Evolutionary conservation across 2,888 invertebrate species (phyloP), one percentile per base, ranked within the genome.

Genomic region (Dasypogon diadema): DNA sequence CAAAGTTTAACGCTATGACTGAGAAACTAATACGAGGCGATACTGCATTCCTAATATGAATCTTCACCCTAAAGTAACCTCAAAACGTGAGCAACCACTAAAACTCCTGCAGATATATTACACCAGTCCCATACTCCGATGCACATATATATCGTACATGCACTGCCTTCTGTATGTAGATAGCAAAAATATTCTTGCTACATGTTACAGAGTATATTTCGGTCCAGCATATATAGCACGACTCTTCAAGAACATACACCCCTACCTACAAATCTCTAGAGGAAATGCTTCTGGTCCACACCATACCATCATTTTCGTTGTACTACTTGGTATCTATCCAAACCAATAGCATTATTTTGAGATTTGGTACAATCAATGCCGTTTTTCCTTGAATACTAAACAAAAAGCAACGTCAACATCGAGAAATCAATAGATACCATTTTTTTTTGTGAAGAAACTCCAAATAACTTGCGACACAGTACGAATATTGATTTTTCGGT

Each of bases 391-490:
- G 60, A 60, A 60, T 37, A 60, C 37, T 60, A 60, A 60, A 42
- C n/a, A 42, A 42, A 30, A 42, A 42, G 10, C 42, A 42, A 42
- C 10, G n/a, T 12, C 10, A 60, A 60, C 37, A n/a, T 18, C 18
- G 8, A 16, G 18, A 60, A 60, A 60, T 60, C 60, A 21, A 68
- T 65, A 48, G 65, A 48, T 10, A 26, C 8, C 30, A 26, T 12
- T 8, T 68, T 48, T 68, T 68, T 68, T 68, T n/a, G 34, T 48
- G 46, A 68, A 68, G 46, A 68, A 68, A 24, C 46, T 68, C 48
- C 34, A 68, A 68, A 68, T 46, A 68, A 68, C 46, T 68, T 48
- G 65, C 65, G 24, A 68, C 65, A 68, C 48, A 68, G 48, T 48
- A 48, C 48, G 48, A 18, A 21, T 68, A 26, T 48, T 24, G 65